A percentile compares a stretch with the other conserved stretches of the same genome.
Evolutionary conservation across 2,113 vertebrate species (phyloP).

Genomic region (Donacobius atricapilla): DNA sequence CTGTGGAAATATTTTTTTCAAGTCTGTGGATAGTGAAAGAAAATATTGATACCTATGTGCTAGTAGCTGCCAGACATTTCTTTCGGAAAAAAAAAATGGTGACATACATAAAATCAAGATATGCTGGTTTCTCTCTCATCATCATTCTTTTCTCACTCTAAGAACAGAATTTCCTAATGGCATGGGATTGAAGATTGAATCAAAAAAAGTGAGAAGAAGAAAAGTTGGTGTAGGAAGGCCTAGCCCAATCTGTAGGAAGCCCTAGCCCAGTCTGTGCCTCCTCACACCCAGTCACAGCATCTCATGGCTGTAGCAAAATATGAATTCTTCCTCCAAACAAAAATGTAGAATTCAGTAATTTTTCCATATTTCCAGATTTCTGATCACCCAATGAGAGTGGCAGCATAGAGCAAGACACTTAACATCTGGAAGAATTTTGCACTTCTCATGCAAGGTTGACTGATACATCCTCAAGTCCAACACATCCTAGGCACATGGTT

Average conservation of each 20-base stretch:
- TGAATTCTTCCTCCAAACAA: neutral
- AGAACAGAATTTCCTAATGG: neutral
- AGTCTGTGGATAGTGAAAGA: neutral
- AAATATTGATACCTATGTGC: neutral
- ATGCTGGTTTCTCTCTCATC: neutral
- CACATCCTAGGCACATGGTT: neutral
- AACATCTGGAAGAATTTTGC: neutral
- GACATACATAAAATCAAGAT: neutral
- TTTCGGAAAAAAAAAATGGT: neutral
- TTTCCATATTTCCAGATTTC: neutral
- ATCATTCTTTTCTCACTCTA: neutral
- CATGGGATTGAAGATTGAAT: neutral
- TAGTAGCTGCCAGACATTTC: neutral
- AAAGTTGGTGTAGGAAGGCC: neutral
- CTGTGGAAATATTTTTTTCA: neutral
- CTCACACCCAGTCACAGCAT: neutral
- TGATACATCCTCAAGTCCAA: neutral
- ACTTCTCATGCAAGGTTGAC: neutral
- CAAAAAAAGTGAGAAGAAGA: neutral
- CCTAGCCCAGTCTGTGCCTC: neutral
- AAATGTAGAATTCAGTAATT: neutral
- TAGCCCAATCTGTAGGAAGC: neutral
- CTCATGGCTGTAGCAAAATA: neutral
- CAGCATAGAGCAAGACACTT: neutral
- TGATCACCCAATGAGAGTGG: neutral